phyloP scores from a whole-genome alignment of 2,113 vertebrate species.

The Danionella cerebrum region DNA sequence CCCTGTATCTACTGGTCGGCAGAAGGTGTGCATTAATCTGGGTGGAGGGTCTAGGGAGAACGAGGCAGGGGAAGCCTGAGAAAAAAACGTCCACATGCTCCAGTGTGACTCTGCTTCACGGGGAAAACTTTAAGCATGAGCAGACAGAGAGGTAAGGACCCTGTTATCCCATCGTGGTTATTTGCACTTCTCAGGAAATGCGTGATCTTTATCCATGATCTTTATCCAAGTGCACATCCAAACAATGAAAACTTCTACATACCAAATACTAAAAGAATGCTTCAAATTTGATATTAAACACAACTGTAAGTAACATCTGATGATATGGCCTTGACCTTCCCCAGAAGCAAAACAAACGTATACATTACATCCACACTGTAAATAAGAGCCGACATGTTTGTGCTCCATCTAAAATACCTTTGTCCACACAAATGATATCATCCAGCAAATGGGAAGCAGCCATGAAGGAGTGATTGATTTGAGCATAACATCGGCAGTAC shows the following conservation, averaged over 20 bases:
- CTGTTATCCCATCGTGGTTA: not conserved
- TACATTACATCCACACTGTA: slow-evolving; percentile 5
- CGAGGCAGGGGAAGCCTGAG: slow-evolving; percentile 33
- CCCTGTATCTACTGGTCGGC: slow-evolving; percentile 51
- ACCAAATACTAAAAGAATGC: no score
- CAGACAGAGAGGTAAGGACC: slow-evolving; percentile 15
- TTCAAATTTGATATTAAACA: no score
- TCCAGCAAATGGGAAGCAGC: slow-evolving; percentile 65
- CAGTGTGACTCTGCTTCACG: not conserved
- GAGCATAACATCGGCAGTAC: slow-evolving; percentile 70
- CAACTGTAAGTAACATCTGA: no score
- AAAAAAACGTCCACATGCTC: slow-evolving; percentile 28
- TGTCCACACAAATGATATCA: slow-evolving; percentile 66
- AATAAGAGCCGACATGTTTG: slow-evolving; percentile 25
- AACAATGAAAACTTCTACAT: not conserved
- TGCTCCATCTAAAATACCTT: slow-evolving; percentile 46
- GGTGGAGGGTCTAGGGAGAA: slow-evolving; percentile 52
- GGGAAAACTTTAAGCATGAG: slow-evolving; percentile 7
- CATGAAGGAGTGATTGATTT: slow-evolving; percentile 77
- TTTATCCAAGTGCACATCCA: no score
- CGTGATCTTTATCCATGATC: no score
- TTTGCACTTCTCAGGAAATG: not conserved
- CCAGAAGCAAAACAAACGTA: slow-evolving; percentile 21
- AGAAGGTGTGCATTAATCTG: slow-evolving; percentile 55
- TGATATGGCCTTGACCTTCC: not conserved